phyloP scores from a whole-genome alignment of 2,797 vertebrate genomes.

The Sardinella longiceps region DNA sequence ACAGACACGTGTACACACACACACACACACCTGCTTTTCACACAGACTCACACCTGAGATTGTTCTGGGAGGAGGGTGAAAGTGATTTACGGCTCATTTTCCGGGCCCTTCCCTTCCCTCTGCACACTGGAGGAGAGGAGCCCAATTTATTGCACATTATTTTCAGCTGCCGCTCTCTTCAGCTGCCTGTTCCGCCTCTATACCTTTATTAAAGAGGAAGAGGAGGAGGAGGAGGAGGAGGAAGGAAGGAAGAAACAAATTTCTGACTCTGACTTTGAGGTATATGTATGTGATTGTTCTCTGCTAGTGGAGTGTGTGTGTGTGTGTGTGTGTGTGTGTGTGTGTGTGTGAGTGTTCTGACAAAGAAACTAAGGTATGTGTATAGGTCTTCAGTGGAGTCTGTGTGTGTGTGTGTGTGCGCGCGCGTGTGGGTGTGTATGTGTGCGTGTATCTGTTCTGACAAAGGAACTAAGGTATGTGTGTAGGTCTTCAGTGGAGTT shows the following conservation, averaged over 20 bases:
- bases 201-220: slow-evolving; percentile 44
- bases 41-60: neutral
- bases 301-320: neutral
- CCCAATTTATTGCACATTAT: slow-evolving; percentile 47
- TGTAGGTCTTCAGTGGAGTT: no score
- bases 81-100: slow-evolving; percentile 33
- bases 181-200: slow-evolving; percentile 33
- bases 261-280: neutral
- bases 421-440: no score
- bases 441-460: no score
- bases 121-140: slow-evolving; percentile 37
- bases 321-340: slow-evolving; percentile 5
- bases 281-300: no score
- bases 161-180: slow-evolving; percentile 37
- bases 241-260: neutral
- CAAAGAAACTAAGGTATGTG: no score
- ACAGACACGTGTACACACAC: no score
- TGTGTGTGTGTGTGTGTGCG: no score
- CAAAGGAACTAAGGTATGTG: no score
- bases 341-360: no score
- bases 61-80: neutral
- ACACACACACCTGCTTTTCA: no score
- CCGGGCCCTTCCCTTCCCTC: slow-evolving; percentile 40
- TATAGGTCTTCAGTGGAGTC: no score
- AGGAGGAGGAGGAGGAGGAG: slow-evolving; percentile 27